Base-by-base conservation (phyloP, 2,888 invertebrate genomes). In the Lissonota sp. region DNA sequence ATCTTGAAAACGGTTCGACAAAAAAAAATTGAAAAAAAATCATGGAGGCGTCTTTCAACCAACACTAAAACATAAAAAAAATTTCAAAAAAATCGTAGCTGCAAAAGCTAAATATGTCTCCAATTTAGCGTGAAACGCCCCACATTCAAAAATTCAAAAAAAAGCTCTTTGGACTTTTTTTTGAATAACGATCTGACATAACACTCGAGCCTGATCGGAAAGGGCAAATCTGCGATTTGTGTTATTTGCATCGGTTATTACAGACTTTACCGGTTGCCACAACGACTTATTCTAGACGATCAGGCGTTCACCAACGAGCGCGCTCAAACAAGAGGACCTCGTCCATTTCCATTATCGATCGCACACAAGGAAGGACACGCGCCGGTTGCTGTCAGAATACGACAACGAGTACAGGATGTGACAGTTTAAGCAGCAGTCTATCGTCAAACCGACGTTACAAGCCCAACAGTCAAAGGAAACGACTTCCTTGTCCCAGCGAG, bases 381-480 rank as follows among this genome's bases (percentile, higher is more conserved):
- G 64, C 5, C 37, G 82, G 81, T 0, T 80, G 85, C 0, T 81
- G 80, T 57, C 88, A 87, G 39, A 88, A 86, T 62, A 82, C 83
- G 12, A 89, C 89, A 3, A 86, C 89, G 78, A 91, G 5, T 89
- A 91, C 86, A 90, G 90, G 81, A 16, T 53, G 14, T 53, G 53
- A 53, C 7, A 16, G 6, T 12, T 53, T 14, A 6, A 53, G 6
- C 53, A 53, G 16, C 85, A 91, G 90, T 84, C 14, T 6, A 14
- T 89, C 89, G 55, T 91, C 90, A 76, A 88, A 90, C 55, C 90
- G 88, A 5, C 91, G 90, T 73, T 91, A 88, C 58, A 85, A 80
- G 16, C 46, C 26, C 26, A 44, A 16, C 7, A 5, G 46, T 49
- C 70, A 37, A 6, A 8, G 10, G 39, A 14, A 2, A 14, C 26